Evolutionary conservation across 2,888 invertebrate genomes (phyloP).

Genomic region (Quadroppia sp.): DNA sequence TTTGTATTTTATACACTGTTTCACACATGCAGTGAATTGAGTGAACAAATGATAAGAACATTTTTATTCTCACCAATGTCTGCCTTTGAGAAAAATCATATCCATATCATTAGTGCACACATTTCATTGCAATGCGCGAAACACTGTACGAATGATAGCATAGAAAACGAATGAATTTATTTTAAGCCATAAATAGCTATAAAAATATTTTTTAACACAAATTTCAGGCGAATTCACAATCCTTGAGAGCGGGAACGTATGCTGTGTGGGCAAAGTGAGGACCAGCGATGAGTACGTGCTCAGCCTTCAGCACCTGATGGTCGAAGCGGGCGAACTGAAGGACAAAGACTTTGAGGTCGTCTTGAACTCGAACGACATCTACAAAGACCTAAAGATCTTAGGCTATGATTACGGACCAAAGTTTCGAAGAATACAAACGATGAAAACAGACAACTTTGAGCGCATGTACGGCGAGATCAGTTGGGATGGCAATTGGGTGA

Average conservation of each 20-base stretch:
- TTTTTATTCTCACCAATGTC: too few species aligned
- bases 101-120: too few species aligned
- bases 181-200: too few species aligned
- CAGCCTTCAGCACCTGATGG: constrained; percentile 13
- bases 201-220: too few species aligned
- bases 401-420: constrained; percentile 78
- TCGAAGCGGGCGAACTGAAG: constrained; percentile 14
- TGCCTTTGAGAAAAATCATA: too few species aligned
- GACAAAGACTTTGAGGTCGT: constrained; percentile 43
- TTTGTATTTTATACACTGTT: too few species aligned
- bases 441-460: constrained; percentile 60
- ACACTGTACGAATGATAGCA: too few species aligned
- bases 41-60: too few species aligned
- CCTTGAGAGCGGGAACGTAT: constrained; percentile 52
- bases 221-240: constrained; percentile 55
- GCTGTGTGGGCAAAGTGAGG: constrained; percentile 52
- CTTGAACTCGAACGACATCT: constrained; percentile 64
- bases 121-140: too few species aligned
- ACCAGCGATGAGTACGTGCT: constrained; percentile 41
- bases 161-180: too few species aligned
- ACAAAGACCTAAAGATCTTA: constrained; percentile 76
- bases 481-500: constrained; percentile 43
- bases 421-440: constrained; percentile 71
- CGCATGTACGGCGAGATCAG: constrained; percentile 50
- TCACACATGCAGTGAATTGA: too few species aligned